Conservation (phyloP, 2,888 invertebrate genomes). For the Drosophila mulleri region DNA sequence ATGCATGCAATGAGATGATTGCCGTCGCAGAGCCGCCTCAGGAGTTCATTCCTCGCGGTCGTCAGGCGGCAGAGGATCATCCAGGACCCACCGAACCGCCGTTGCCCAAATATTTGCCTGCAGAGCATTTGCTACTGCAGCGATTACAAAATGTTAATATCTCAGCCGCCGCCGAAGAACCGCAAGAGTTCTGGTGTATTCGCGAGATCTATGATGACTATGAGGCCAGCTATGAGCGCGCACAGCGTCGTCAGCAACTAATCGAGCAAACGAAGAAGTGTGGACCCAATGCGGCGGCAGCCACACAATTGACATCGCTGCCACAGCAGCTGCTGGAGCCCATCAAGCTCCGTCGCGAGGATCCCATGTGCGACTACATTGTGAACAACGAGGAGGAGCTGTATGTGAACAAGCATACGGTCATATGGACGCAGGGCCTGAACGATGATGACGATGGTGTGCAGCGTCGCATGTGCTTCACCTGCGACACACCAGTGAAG, state of each 20-base stretch:
- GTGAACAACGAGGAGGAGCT: slow-evolving; percentile 92
- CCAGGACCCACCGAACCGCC: slow-evolving; percentile 89
- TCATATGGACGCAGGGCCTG: slow-evolving; percentile 89
- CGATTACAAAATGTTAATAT: slow-evolving; percentile 92
- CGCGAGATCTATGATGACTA: slow-evolving; percentile 87
- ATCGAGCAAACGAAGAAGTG: slow-evolving; percentile 66
- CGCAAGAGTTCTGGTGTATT: slow-evolving; percentile 87
- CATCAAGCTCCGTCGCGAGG: slow-evolving; percentile 40
- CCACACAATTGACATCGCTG: slow-evolving; percentile 57
- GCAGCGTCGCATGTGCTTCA: slow-evolving; percentile 87
- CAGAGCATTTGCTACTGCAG: slow-evolving; percentile 89
- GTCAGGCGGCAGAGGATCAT: slow-evolving; percentile 91
- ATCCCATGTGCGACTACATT: slow-evolving; percentile 82
- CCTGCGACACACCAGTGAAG: slow-evolving; percentile 92
- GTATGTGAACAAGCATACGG: slow-evolving; percentile 93
- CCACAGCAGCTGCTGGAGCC: slow-evolving; percentile 51
- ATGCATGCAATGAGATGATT: slow-evolving; percentile 93
- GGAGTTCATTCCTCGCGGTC: slow-evolving; percentile 96
- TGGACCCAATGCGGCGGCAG: slow-evolving; percentile 56
- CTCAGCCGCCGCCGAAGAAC: slow-evolving; percentile 86
- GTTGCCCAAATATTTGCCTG: slow-evolving; percentile 84
- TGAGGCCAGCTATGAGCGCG: slow-evolving; percentile 61
- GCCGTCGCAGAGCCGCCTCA: slow-evolving; percentile 96
- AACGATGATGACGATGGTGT: slow-evolving; percentile 67
- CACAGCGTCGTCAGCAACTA: slow-evolving; percentile 56